Evolutionary conservation across 53 echinoderm and acorn worm species (phyloP).

Genomic region (Stichopus horrens): DNA sequence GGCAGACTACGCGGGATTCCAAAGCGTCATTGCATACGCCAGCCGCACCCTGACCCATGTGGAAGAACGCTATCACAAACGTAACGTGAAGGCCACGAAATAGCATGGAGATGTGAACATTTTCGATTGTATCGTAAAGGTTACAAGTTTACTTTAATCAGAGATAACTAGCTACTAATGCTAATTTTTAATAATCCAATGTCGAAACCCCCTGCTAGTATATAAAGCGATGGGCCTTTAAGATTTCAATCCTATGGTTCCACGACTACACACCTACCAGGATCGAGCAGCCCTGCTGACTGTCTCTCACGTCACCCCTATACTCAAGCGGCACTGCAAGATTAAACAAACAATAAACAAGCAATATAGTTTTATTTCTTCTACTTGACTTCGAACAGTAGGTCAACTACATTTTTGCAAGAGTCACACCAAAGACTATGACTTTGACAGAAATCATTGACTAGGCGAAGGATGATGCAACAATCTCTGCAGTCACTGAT

Average conservation of each 20-base stretch:
- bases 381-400: slow-evolving; percentile 42
- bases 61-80: slow-evolving; percentile 63
- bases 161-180: slow-evolving; percentile 63
- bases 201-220: slow-evolving; percentile 60
- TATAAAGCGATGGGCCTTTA: slow-evolving; percentile 36
- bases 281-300: slow-evolving; percentile 62
- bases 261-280: slow-evolving; percentile 47
- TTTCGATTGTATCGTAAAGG: slow-evolving; percentile 64
- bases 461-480: neutral
- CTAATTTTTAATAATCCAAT: slow-evolving; percentile 57
- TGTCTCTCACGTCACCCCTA: slow-evolving; percentile 60
- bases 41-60: slow-evolving; percentile 61
- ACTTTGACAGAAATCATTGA: slow-evolving; percentile 25
- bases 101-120: slow-evolving; percentile 53
- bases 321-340: neutral
- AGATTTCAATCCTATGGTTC: slow-evolving; percentile 57
- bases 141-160: slow-evolving; percentile 40
- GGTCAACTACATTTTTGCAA: slow-evolving; percentile 48
- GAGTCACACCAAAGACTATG: slow-evolving; percentile 53
- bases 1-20: neutral
- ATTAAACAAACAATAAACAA: no score
- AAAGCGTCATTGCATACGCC: slow-evolving; percentile 37
- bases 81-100: slow-evolving; percentile 59
- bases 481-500: slow-evolving; percentile 13
- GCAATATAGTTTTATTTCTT: no score